Base-by-base conservation (phyloP, 2,797 vertebrate genomes). In the Micropoecilia bifurca region DNA sequence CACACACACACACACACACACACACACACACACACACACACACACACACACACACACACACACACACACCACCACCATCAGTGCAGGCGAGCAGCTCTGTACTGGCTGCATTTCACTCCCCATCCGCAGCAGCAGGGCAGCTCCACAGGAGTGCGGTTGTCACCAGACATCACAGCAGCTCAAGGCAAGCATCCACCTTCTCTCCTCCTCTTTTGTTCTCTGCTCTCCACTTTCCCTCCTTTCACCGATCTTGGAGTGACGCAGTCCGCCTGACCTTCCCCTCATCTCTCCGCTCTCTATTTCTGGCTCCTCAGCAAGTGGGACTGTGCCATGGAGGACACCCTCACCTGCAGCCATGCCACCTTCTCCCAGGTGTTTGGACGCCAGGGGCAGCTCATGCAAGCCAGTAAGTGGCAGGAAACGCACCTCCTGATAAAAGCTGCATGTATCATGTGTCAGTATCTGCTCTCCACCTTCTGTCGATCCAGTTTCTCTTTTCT, bases 321-420 rank as follows among this genome's bases (percentile, higher is more conserved):
- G 91, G 85, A 87, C 84, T 87, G 87, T 87, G 87, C 89, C 88
- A 96, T 96, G 96, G 95, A 96, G 91, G 94, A 95, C 90, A 94
- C 94, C 28, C 93, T 96, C 88, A 96, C 95, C 94, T 96, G 95
- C 95, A 94, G 94, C 89, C 93, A 94, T 30, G 90, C 93, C 91
- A 96, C 96, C 89, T 96, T 96, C 83, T 96, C 96, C 84, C 96
- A 96, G 95, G 96, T 96, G 90, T 96, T 96, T 28, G 96, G 96
- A 86, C 95, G 93, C 46, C 96, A 96, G 93, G 96, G 96, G 72
- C 96, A 96, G 90, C 94, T 96, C 80, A 96, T 96, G 96, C 94
- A 96, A 90, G 95, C 96, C 87, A 96, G 96, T 96, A 90, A 96
- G 96, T 96, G 80, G 73, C 78, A 55, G 16, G 74, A 68, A 33